Percentiles rank a stretch among this genome's conserved stretches.
Evolutionary conservation across 2,888 invertebrate species (phyloP).

Genomic region (Tryphoninae sp.): DNA sequence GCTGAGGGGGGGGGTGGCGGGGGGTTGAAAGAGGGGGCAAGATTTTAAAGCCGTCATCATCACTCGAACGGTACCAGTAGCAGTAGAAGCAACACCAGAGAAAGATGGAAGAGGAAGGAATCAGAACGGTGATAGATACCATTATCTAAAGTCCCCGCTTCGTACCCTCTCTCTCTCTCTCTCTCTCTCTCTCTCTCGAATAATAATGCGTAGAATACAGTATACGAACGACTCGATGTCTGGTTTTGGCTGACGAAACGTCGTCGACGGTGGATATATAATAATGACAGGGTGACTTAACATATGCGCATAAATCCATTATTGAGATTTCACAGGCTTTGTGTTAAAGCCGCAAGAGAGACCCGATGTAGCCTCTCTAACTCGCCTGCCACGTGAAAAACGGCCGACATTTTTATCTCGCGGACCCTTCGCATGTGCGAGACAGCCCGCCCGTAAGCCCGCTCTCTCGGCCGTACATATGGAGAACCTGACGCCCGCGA

Average conservation of each 20-base stretch:
- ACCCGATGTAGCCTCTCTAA: slow-evolving; percentile 68
- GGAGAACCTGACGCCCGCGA: slow-evolving; percentile 57
- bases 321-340: slow-evolving; percentile 78
- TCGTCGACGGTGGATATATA: slow-evolving; percentile 63
- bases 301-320: slow-evolving; percentile 82
- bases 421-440: slow-evolving; percentile 61
- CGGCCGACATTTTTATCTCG: slow-evolving; percentile 71
- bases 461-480: slow-evolving; percentile 56
- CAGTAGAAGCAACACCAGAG: slow-evolving; percentile 15
- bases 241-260: slow-evolving; percentile 47
- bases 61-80: slow-evolving; percentile 53
- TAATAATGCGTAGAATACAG: slow-evolving; percentile 56
- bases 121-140: slow-evolving; percentile 59
- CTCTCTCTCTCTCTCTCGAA: slow-evolving; percentile 45
- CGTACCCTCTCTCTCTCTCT: slow-evolving; percentile 1
- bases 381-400: slow-evolving; percentile 37
- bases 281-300: slow-evolving; percentile 77
- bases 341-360: slow-evolving; percentile 64
- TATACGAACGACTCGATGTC: slow-evolving; percentile 34
- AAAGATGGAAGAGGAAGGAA: slow-evolving; percentile 6
- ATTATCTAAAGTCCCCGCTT: slow-evolving; percentile 57
- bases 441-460: background rate
- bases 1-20: background rate
- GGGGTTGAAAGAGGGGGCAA: slow-evolving; percentile 32
- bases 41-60: slow-evolving; percentile 58